Percentiles rank a stretch among this genome's conserved stretches.
phyloP scores from a whole-genome alignment of 2,113 vertebrate genomes.

The Peromyscus maniculatus region DNA sequence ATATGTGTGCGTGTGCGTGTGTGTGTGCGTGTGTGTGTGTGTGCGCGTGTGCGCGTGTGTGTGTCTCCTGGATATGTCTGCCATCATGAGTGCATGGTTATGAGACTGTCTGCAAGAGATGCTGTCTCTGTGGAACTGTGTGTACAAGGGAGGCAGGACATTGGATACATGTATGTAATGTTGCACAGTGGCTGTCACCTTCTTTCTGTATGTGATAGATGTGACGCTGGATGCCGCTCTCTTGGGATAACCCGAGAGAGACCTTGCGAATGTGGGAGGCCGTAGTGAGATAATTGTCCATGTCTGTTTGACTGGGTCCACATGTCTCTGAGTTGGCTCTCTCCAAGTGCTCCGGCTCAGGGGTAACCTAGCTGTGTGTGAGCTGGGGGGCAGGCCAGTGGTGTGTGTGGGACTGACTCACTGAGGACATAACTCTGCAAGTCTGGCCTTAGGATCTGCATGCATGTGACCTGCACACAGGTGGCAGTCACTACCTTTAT shows the following conservation, averaged over 20 bases:
- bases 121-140: not conserved
- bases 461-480: not conserved
- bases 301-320: not conserved
- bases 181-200: not conserved
- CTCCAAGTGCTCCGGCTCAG: not conserved
- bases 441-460: not conserved
- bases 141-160: not conserved
- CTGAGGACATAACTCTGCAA: not conserved
- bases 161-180: not conserved
- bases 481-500: not conserved
- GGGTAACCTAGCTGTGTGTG: not conserved
- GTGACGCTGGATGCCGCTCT: not conserved
- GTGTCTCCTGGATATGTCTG: not conserved
- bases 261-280: not conserved
- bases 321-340: not conserved
- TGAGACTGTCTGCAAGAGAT: not conserved
- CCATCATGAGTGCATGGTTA: not conserved
- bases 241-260: not conserved
- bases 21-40: not conserved
- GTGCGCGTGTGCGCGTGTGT: not conserved
- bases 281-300: not conserved
- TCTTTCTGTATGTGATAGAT: constrained; percentile 2
- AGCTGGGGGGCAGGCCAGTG: not conserved
- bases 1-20: not conserved
- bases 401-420: not conserved